Conservation (phyloP, 1,140 invertebrate genomes). For the Steinernema khuongi region DNA sequence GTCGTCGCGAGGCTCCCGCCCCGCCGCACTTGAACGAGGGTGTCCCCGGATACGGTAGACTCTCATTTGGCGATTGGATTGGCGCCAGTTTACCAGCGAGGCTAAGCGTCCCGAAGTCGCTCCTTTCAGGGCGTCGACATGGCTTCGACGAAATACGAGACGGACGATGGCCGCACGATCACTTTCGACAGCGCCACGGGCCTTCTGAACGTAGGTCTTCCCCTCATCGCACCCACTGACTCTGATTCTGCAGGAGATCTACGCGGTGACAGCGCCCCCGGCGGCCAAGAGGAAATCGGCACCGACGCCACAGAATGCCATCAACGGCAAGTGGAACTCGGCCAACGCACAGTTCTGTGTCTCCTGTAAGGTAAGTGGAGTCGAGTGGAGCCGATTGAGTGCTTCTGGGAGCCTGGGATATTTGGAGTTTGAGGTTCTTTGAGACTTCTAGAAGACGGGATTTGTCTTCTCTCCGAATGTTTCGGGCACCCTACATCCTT, state of each 20-base stretch:
- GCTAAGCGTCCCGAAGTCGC: background rate
- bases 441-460: no score
- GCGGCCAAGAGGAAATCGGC: background rate
- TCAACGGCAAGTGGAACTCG: slow-evolving; percentile 20
- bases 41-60: background rate
- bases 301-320: background rate
- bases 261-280: background rate
- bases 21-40: background rate
- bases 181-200: background rate
- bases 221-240: background rate
- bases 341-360: slow-evolving; percentile 31
- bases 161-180: background rate
- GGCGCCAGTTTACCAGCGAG: background rate
- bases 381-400: no score
- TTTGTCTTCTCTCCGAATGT: no score
- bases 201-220: background rate
- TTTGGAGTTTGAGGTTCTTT: no score
- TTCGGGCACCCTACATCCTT: no score
- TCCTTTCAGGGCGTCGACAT: background rate
- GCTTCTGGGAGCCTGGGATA: no score
- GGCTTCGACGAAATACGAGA: background rate
- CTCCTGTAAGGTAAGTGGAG: slow-evolving; percentile 24
- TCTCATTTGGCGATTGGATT: background rate
- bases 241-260: background rate
- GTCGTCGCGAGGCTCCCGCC: background rate